Percentiles rank a stretch among this genome's conserved stretches.
Conservation (phyloP, 37 sponge, comb jelly and placozoan species). For the Aplysina aerophoba region DNA sequence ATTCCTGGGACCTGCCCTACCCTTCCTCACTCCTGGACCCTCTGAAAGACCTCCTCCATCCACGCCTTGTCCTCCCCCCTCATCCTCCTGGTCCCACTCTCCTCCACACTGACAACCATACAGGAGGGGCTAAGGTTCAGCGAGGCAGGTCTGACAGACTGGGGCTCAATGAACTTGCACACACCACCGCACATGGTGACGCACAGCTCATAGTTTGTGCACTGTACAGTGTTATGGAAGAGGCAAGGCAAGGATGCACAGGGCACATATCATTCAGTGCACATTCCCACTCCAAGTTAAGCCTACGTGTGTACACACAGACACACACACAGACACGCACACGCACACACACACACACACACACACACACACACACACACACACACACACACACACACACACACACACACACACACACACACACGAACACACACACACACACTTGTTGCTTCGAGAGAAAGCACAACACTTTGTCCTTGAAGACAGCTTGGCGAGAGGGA, state of each 20-base stretch:
- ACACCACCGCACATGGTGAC: conserved; percentile 2
- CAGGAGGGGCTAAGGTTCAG: not conserved
- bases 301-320: too few species aligned
- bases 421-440: not conserved
- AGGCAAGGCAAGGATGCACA: too few species aligned
- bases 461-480: conserved; percentile 7
- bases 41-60: not conserved
- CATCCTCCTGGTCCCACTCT: not conserved
- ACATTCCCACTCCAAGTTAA: too few species aligned
- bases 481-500: not conserved
- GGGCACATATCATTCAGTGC: too few species aligned
- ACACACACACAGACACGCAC: too few species aligned
- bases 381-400: too few species aligned
- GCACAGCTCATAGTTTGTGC: not conserved
- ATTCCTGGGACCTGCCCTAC: too few species aligned
- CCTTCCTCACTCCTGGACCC: not conserved
- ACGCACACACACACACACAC: too few species aligned
- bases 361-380: too few species aligned
- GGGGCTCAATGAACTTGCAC: not conserved
- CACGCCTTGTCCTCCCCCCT: not conserved
- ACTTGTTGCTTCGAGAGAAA: conserved; percentile 13
- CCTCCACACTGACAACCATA: conserved; percentile 10
- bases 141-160: not conserved
- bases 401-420: too few species aligned
- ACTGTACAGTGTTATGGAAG: not conserved